Base-by-base conservation (phyloP, 2,888 invertebrate species). In the Oxytorus armatus region DNA sequence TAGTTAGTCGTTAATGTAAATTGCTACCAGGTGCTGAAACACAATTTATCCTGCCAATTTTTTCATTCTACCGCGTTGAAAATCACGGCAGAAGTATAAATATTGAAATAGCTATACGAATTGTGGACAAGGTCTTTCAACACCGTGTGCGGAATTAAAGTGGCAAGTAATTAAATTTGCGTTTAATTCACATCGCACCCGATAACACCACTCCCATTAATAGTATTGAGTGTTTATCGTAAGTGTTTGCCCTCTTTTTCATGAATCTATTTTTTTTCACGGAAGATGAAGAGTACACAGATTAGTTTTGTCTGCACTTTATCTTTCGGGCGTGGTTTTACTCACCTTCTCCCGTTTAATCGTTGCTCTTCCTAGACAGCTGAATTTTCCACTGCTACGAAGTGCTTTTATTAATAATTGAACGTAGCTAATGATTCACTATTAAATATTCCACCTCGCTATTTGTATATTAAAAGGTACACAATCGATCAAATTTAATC, bases 101-200 rank as follows among this genome's bases (percentile, higher is more conserved):
- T 14, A 14, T 44, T 44, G n/a, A 10, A 10, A 36, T 7, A 44
- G 14, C n/a, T 14, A 44, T 5, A n/a, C 14, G 1, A 44, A 44
- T 14, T 44, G 4, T 0, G 7, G 16, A 1, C n/a, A 44, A 3
- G 14, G 1, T 16, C 16, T 44, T n/a, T 14, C n/a, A 44, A 1
- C n/a, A n/a, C 2, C 44, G 14, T 44, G 14, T 44, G 44, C 44
- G 16, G 44, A 44, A 44, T 44, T 18, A 33, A 7, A n/a, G 39
- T 10, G 14, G 16, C 44, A 14, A 1, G 1, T 36, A 36, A 36
- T 39, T 53, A 23, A 51, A 53, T 85, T 84, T 82, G 84, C 84
- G 78, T 83, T 82, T 66, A 76, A 81, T 76, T 84, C 74, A 79
- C 85, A 80, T 82, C 70, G 61, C 79, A 81, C 81, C 79, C 79